These are phyloP conservation scores for Pygoscelis antarcticus DNA, from an alignment of 2,113 vertebrate species.

Conservation along the genomic window DNA sequence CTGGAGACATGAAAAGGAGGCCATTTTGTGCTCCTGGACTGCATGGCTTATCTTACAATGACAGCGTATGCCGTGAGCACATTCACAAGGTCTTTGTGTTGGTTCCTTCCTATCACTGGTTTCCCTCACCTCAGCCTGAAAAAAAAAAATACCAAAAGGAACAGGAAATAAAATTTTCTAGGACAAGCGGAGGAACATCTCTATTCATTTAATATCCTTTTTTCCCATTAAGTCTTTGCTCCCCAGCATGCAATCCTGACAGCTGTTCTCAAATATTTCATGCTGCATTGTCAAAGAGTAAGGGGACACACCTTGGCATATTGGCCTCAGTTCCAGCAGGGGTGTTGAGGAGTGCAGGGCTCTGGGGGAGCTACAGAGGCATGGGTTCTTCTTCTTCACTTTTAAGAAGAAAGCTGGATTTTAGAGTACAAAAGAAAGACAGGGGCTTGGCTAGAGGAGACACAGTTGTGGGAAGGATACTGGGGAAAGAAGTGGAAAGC, in stretches of 20 bases:
- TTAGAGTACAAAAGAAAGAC: neutral
- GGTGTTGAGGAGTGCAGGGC: neutral
- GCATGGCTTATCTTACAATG: neutral
- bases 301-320: neutral
- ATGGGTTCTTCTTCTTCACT: neutral
- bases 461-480: neutral
- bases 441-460: neutral
- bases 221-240: neutral
- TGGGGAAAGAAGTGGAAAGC: neutral
- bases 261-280: neutral
- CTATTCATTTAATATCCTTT: neutral
- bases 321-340: neutral
- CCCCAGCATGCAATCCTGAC: neutral
- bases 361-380: neutral
- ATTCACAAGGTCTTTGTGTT: neutral
- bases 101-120: neutral
- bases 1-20: neutral
- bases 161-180: neutral
- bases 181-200: neutral
- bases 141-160: neutral
- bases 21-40: neutral
- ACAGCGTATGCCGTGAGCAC: neutral
- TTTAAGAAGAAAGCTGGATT: neutral
- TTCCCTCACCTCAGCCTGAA: neutral
- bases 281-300: neutral